phyloP scores from a whole-genome alignment of 2,888 invertebrate genomes.

The Pegoplata infirma region DNA sequence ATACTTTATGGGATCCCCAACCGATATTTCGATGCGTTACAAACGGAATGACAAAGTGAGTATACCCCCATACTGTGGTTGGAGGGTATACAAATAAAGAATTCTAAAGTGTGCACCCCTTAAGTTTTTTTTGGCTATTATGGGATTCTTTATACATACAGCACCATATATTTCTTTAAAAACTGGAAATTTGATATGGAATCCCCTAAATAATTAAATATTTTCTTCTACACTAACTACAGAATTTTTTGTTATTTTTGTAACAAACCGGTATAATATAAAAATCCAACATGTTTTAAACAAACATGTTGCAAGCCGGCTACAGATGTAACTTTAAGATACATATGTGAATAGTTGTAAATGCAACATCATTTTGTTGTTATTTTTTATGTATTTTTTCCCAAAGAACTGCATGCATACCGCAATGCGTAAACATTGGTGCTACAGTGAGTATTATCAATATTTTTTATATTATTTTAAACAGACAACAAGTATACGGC shows the following conservation, averaged over 20 bases:
- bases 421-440: conserved; percentile 56
- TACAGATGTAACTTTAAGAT: neutral
- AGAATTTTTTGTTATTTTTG: neutral
- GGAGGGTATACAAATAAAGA: no score
- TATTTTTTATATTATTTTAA: neutral
- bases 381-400: neutral
- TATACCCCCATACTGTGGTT: no score
- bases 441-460: neutral
- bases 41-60: no score
- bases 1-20: no score
- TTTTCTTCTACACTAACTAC: neutral
- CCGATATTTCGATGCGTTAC: no score
- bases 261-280: conserved; percentile 29
- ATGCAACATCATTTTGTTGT: neutral
- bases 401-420: conserved; percentile 27
- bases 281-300: conserved; percentile 20
- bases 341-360: no score
- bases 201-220: no score
- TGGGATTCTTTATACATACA: no score
- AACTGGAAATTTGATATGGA: no score
- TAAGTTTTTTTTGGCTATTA: no score
- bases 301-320: conserved; percentile 58
- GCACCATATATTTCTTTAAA: no score
- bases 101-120: no score
- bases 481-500: neutral